These are phyloP conservation scores for Antitype chi DNA, from an alignment of 2,888 invertebrate genomes.

Conservation along the genomic window DNA sequence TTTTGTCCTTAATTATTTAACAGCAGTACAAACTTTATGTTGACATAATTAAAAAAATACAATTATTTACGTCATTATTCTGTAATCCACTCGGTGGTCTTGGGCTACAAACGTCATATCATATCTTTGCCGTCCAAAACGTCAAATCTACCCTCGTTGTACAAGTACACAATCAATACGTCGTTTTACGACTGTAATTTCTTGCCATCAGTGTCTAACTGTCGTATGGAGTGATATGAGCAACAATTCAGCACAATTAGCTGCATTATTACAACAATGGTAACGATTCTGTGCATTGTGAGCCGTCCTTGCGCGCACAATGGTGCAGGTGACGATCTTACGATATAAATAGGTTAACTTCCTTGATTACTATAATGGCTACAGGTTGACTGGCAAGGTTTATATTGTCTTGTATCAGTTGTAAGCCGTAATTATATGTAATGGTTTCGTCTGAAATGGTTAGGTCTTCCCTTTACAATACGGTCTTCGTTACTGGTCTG, in stretches of 20 bases:
- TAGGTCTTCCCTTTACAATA: conserved; percentile 31
- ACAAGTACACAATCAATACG: conserved; percentile 60
- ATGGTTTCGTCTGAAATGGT: conserved; percentile 38
- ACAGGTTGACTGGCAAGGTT: conserved; percentile 51
- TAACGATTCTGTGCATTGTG: conserved; percentile 72
- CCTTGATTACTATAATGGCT: conserved; percentile 71
- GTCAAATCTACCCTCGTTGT: conserved; percentile 15
- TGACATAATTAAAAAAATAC: conserved; percentile 24
- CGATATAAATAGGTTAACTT: conserved; percentile 68
- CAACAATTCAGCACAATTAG: conserved; percentile 70
- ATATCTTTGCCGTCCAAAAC: not conserved
- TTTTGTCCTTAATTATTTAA: conserved; percentile 45
- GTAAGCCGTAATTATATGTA: conserved; percentile 45
- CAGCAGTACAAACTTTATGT: conserved; percentile 23
- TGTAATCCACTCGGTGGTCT: conserved; percentile 14
- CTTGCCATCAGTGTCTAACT: conserved; percentile 58
- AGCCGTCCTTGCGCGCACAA: conserved; percentile 70
- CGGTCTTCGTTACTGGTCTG: not conserved
- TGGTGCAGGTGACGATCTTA: conserved; percentile 72
- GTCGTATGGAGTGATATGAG: conserved; percentile 62
- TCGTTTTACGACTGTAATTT: conserved; percentile 51
- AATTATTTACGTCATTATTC: conserved; percentile 32
- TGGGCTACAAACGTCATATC: conserved; percentile 26
- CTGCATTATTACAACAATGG: conserved; percentile 68
- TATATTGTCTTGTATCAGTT: conserved; percentile 56